phyloP scores from a whole-genome alignment of 1,140 invertebrate genomes.

The Hyles euphorbiae region DNA sequence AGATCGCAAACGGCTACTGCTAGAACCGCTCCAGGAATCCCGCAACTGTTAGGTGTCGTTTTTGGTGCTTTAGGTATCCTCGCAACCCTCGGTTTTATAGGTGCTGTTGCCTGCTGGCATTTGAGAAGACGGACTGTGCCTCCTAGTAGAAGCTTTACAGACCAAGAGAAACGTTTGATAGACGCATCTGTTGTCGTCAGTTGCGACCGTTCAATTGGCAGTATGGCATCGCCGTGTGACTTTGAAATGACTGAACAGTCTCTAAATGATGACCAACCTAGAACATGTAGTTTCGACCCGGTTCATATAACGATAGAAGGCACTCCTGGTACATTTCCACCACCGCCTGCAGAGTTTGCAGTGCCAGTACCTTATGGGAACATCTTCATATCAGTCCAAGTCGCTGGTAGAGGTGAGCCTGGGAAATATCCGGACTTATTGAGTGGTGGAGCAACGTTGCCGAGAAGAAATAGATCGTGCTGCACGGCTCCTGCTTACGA shows the following conservation, averaged over 20 bases:
- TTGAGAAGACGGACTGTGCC: conserved; percentile 77
- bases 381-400: conserved; percentile 73
- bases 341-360: conserved; percentile 70
- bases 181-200: conserved; percentile 85
- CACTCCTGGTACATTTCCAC: conserved; percentile 66
- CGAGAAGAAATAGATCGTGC: conserved; percentile 53
- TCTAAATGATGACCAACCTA: conserved; percentile 55
- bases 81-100: conserved; percentile 60
- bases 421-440: conserved; percentile 77
- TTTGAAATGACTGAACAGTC: conserved; percentile 75
- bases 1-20: conserved; percentile 61
- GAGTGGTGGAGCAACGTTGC: conserved; percentile 72
- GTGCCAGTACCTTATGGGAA: conserved; percentile 69
- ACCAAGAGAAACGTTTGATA: conserved; percentile 89
- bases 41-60: conserved; percentile 65
- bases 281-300: conserved; percentile 63
- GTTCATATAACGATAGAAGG: conserved; percentile 87
- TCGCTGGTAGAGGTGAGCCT: conserved; percentile 77
- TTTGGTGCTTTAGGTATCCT: conserved; percentile 63
- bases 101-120: conserved; percentile 60
- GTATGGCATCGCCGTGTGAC: conserved; percentile 77
- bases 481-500: conserved; percentile 82
- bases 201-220: conserved; percentile 79
- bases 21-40: conserved; percentile 64
- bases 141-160: conserved; percentile 86